Evolutionary conservation across 2,888 invertebrate genomes (phyloP), one percentile per base, ranked within the genome.

Genomic region (Andrena bucephala): DNA sequence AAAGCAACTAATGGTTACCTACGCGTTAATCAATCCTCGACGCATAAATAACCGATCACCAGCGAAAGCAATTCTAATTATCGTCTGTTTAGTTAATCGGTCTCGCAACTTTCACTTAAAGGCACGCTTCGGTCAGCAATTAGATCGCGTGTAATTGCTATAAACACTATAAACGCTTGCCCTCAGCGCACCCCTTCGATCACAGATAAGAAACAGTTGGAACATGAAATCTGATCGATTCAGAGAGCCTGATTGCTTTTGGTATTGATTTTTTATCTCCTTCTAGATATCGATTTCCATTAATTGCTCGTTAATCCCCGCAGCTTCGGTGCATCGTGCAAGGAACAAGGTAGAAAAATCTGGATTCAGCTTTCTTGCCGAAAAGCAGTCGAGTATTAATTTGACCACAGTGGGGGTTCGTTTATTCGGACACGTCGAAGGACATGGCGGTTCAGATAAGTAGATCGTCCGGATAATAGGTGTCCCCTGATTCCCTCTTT

Each of bases 91-190:
- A 36, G 31, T 42, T 36, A 54, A 79, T 65, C 27, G 77, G 42
- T 42, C 36, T 20, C 60, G 52, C 10, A n/a, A 79, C 79, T 81
- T 81, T 81, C 81, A 68, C 81, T 13, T 20, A 79, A 70, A 60
- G 20, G 31, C 20, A 27, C 50, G 50, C 31, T 48, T 29, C 24
- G 29, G 48, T 29, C 4, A n/a, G 10, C 16, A 31, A 78, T 68
- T 62, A 24, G 50, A 54, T 54, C 63, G 10, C 10, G 33, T n/a
- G 20, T 42, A 70, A 77, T 77, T 57, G 42, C 60, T 68, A 16
- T 10, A 57, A 65, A 79, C 42, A 2, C 16, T 42, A 16, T 7
- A 57, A 65, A 79, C 42, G 8, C 33, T 42, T 7, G 5, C 29
- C 29, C 50, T 6, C n/a, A 50, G 13, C 10, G 10, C 24, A 59